phyloP scores from a whole-genome alignment of 2,888 invertebrate genomes.

The Erannis defoliaria region DNA sequence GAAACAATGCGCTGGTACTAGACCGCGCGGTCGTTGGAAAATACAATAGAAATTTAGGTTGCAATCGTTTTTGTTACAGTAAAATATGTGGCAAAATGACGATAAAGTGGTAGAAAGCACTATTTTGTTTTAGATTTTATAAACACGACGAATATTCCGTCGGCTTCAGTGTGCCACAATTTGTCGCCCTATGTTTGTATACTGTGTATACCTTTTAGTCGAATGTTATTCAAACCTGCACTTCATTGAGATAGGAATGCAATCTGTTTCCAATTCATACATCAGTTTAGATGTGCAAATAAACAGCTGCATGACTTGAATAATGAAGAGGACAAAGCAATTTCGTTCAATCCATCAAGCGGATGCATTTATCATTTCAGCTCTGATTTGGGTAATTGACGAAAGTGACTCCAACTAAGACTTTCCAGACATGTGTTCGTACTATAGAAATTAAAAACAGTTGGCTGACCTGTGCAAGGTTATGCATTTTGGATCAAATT shows the following conservation, averaged over 20 bases:
- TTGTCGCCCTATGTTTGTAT: not conserved
- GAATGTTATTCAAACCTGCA: not conserved
- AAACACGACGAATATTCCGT: not conserved
- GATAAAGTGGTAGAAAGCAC: not conserved
- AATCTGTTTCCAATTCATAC: conserved; percentile 6
- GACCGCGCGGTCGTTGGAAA: conserved; percentile 15
- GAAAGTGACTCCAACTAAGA: not conserved
- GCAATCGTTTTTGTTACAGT: not conserved
- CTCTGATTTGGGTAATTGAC: conserved; percentile 3
- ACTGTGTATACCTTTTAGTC: not conserved
- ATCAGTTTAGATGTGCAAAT: conserved; percentile 3
- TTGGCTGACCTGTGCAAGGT: conserved; percentile 48
- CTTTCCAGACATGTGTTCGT: conserved; percentile 11
- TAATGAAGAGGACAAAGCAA: conserved; percentile 18
- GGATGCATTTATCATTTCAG: conserved; percentile 24
- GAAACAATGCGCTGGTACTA: conserved; percentile 27
- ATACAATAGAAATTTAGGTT: conserved; percentile 6
- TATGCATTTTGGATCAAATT: conserved; percentile 52
- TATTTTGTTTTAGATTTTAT: not conserved
- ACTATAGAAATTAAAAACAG: conserved; percentile 28
- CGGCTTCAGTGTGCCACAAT: not conserved
- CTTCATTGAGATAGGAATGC: not conserved
- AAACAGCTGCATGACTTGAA: conserved; percentile 4
- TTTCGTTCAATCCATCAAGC: conserved; percentile 4
- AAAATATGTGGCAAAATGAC: not conserved